Percentiles rank a stretch among this genome's conserved stretches.
phyloP scores from a whole-genome alignment of 2,797 vertebrate genomes.

The Etheostoma perlongum region DNA sequence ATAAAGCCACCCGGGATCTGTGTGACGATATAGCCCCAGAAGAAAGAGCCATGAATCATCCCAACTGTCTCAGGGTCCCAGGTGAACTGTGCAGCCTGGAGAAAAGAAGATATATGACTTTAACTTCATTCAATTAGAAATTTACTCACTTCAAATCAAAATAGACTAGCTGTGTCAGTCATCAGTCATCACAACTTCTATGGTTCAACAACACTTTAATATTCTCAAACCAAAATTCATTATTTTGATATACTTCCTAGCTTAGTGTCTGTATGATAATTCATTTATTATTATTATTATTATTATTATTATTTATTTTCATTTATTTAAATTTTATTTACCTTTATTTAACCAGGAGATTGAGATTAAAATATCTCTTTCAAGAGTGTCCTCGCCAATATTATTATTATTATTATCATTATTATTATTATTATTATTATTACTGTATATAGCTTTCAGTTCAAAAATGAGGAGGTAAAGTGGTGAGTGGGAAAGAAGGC shows the following conservation, averaged over 20 bases:
- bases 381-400: too few species aligned
- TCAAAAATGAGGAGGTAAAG: background rate
- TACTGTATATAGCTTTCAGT: background rate
- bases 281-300: background rate
- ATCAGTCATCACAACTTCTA: background rate
- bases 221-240: background rate
- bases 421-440: background rate
- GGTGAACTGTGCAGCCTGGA: conserved; percentile 91
- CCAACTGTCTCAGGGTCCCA: conserved; percentile 97
- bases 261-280: background rate
- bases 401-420: too few species aligned
- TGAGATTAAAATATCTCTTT: too few species aligned
- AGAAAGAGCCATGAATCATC: conserved; percentile 95
- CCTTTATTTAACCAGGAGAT: too few species aligned
- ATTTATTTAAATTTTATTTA: too few species aligned
- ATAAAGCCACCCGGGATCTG: conserved; percentile 96
- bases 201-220: background rate
- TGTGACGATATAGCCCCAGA: conserved; percentile 97
- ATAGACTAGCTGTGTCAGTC: too few species aligned
- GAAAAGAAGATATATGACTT: conserved; percentile 12
- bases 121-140: background rate
- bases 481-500: background rate
- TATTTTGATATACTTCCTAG: background rate
- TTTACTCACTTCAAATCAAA: background rate
- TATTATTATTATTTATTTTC: too few species aligned